Evolutionary conservation across 1,140 invertebrate genomes (phyloP).

Genomic region (Psix sp.): DNA sequence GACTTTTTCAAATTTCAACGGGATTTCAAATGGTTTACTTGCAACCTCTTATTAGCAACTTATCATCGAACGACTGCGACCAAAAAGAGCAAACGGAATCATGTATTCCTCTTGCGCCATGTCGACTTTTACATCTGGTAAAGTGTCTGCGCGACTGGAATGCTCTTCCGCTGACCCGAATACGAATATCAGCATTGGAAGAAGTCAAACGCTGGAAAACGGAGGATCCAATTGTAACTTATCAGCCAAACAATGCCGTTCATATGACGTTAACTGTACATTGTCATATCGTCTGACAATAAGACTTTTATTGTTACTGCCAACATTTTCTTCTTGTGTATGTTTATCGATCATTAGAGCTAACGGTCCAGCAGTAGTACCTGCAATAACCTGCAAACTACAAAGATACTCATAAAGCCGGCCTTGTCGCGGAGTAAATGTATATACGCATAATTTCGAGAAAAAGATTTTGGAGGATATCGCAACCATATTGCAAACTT

Average conservation of each 20-base stretch:
- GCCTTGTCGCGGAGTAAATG: conserved; percentile 7
- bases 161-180: too few relatives aligned
- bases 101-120: too few relatives aligned
- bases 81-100: too few relatives aligned
- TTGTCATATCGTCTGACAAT: conserved; percentile 38
- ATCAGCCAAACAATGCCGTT: conserved; percentile 20
- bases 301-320: conserved; percentile 44
- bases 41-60: too few relatives aligned
- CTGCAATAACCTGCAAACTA: conserved; percentile 32
- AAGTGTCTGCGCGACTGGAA: too few relatives aligned
- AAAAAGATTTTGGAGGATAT: too few relatives aligned
- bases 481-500: too few relatives aligned
- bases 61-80: too few relatives aligned
- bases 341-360: conserved; percentile 50
- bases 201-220: neutral
- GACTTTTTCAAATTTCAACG: too few relatives aligned
- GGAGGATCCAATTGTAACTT: conserved; percentile 34
- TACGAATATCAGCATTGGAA: too few relatives aligned
- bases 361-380: conserved; percentile 46
- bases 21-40: too few relatives aligned
- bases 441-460: conserved; percentile 14
- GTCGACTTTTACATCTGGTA: too few relatives aligned
- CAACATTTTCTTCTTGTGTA: conserved; percentile 43
- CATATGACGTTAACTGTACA: conserved; percentile 38
- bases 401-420: conserved; percentile 31